These are phyloP conservation scores for Diarsia rubi DNA, from an alignment of 2,888 invertebrate genomes.

Conservation along the genomic window DNA sequence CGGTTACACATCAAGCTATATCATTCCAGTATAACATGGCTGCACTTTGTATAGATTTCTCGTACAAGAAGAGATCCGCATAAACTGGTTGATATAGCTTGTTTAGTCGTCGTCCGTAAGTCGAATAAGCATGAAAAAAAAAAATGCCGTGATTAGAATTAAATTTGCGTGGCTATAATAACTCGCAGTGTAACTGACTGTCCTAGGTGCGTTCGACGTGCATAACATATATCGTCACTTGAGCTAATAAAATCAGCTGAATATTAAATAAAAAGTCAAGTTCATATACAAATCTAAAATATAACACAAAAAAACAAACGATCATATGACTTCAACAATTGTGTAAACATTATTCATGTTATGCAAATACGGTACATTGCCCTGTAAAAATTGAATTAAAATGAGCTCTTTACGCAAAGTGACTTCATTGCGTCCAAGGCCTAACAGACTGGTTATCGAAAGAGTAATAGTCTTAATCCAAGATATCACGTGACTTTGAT, in stretches of 20 bases:
- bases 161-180: too few relatives aligned
- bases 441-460: constrained; percentile 24
- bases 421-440: constrained; percentile 47
- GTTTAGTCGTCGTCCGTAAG: too few relatives aligned
- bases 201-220: background rate
- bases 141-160: too few relatives aligned
- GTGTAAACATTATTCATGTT: constrained; percentile 58
- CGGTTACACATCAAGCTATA: too few relatives aligned
- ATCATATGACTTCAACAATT: constrained; percentile 53
- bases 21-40: too few relatives aligned
- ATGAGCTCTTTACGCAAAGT: constrained; percentile 43
- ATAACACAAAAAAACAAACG: constrained; percentile 5
- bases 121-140: background rate
- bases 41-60: too few relatives aligned
- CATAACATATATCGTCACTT: background rate
- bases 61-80: too few relatives aligned
- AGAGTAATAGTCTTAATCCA: constrained; percentile 18
- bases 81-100: too few relatives aligned
- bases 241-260: background rate
- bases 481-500: constrained; percentile 56
- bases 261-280: background rate
- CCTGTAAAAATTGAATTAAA: constrained; percentile 30
- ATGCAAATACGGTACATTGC: constrained; percentile 57
- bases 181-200: too few relatives aligned
- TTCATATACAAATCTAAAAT: background rate